Evolutionary conservation across 2,113 vertebrate genomes (phyloP), one percentile per base, ranked within the genome.

Genomic region (Paradoxurus hermaphroditus): DNA sequence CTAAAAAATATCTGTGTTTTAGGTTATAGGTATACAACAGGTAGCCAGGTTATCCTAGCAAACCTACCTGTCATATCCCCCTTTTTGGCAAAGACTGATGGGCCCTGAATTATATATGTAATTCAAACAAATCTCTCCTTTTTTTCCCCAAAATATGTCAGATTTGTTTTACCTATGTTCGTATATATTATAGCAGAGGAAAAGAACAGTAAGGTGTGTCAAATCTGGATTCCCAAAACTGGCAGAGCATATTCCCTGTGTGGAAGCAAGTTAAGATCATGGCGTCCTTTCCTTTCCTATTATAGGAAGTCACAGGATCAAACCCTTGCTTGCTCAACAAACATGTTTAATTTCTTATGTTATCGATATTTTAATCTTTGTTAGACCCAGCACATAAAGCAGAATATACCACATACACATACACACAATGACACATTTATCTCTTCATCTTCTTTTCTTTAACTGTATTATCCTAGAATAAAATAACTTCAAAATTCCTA

Each of bases 11-110:
- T 23, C 23, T n/a, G 5, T 56, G 73, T 31, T 90, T 92, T 70
- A 62, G 3, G 12, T 7, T 91, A 12, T 0, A 56, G 7, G 2
- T 41, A 59, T 13, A 0, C 13, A 91, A 39, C 4, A 29, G 4
- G 4, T 63, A 44, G 31, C 23, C 15, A 72, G 16, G 39, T 1
- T 41, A 19, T 7, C 36, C 27, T 4, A 41, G 5, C 2, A 70
- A 59, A 36, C 2, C 12, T 87, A 27, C 2, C 21, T 73, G 1
- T 44, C 27, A 3, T 25, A 56, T 36, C 1, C 9, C 3, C 14
- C 31, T 87, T 23, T 88, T 96, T 91, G 67, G 3, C 25, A 79
- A 95, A 94, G 4, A 46, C 1, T 7, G 6, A 79, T 53, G 23
- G 72, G 31, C 44, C 29, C n/a, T 73, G 29, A 73, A 36, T 81